A percentile compares a stretch with the other conserved stretches of the same genome.
Conservation (phyloP, 2,888 invertebrate genomes). For the Diadromus collaris region DNA sequence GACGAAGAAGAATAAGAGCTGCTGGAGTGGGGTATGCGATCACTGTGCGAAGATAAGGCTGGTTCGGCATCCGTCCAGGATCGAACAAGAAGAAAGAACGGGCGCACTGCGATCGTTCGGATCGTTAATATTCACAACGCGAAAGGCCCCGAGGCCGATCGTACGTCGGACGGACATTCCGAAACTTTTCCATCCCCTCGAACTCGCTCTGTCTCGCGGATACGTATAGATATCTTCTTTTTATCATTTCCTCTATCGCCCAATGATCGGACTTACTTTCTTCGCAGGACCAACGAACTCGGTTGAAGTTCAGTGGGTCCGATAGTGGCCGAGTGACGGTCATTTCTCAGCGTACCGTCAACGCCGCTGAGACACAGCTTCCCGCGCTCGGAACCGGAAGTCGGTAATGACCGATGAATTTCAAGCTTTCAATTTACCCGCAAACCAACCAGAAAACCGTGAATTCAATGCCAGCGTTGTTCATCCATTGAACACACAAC, state of each 20-base stretch:
- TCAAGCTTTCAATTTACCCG: neutral
- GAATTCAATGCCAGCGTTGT: conserved; percentile 3
- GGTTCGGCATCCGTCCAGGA: conserved; percentile 54
- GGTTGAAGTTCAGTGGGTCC: neutral
- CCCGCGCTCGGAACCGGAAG: neutral
- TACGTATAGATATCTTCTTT: too few species aligned
- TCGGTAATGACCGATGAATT: neutral
- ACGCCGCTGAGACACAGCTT: too few species aligned
- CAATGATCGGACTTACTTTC: conserved; percentile 45
- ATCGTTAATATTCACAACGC: conserved; percentile 62
- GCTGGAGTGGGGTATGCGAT: conserved; percentile 7
- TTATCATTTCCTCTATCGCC: conserved; percentile 5
- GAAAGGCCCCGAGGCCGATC: conserved; percentile 54
- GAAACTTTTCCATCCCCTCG: conserved; percentile 58
- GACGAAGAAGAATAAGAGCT: conserved; percentile 22
- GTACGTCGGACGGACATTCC: conserved; percentile 55
- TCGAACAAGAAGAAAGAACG: conserved; percentile 39
- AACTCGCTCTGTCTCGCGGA: conserved; percentile 17
- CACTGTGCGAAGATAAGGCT: conserved; percentile 40
- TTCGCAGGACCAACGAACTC: conserved; percentile 13
- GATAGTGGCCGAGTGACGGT: neutral
- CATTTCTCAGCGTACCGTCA: neutral
- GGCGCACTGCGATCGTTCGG: conserved; percentile 42
- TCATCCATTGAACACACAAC: conserved; percentile 14
- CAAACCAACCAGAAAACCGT: too few species aligned